Percentiles rank a stretch among this genome's conserved stretches.
phyloP scores from a whole-genome alignment of 1,140 invertebrate genomes.

The Venustaconcha ellipsiformis region DNA sequence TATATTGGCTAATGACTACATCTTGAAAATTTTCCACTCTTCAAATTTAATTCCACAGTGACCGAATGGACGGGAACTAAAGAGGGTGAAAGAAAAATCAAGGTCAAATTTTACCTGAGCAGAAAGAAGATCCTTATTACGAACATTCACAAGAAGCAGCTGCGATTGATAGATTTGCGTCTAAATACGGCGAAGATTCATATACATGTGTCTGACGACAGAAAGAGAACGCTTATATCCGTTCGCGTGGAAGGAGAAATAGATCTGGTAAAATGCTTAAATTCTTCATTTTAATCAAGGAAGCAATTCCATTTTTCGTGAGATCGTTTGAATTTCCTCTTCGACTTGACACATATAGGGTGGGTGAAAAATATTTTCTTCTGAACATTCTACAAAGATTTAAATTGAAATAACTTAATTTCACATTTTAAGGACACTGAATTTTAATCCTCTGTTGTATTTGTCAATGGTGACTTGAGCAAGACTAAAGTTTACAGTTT shows the following conservation, averaged over 20 bases:
- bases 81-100: slow-evolving; percentile 40
- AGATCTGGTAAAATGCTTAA: slow-evolving; percentile 35
- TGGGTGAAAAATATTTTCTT: background rate
- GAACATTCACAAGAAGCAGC: slow-evolving; percentile 49
- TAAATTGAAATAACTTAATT: background rate
- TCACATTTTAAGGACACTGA: too few relatives aligned
- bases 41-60: slow-evolving; percentile 20
- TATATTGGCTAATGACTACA: too few relatives aligned
- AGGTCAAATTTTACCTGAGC: slow-evolving; percentile 35
- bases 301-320: too few relatives aligned
- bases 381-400: background rate
- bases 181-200: slow-evolving; percentile 14
- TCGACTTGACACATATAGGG: too few relatives aligned
- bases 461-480: too few relatives aligned
- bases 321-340: too few relatives aligned
- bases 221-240: slow-evolving; percentile 29
- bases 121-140: slow-evolving; percentile 41
- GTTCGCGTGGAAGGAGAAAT: slow-evolving; percentile 38
- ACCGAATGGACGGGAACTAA: slow-evolving; percentile 47
- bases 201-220: slow-evolving; percentile 16
- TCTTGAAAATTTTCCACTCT: too few relatives aligned
- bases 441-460: too few relatives aligned
- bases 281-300: too few relatives aligned
- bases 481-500: too few relatives aligned
- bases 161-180: slow-evolving; percentile 72